Conservation (phyloP, 1,140 invertebrate genomes). For the Matsumurasca onukii region DNA sequence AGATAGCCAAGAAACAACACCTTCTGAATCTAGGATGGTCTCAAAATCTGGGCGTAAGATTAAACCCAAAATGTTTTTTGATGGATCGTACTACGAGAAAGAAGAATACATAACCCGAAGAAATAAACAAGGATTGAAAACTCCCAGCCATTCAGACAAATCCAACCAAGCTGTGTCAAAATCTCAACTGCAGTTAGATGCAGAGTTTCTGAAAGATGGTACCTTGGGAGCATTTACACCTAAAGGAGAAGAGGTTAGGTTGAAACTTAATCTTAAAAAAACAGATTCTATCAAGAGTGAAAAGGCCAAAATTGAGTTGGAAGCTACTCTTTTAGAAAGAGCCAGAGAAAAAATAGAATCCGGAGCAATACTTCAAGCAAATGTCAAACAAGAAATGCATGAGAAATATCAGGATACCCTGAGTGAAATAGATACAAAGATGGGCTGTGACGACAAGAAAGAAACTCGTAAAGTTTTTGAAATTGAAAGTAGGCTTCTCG, state of each 20-base stretch:
- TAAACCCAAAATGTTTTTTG: constrained; percentile 58
- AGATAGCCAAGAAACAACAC: constrained; percentile 1
- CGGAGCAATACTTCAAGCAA: constrained; percentile 59
- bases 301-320: constrained; percentile 58
- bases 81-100: constrained; percentile 32
- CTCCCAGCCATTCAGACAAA: background rate
- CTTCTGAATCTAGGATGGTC: constrained; percentile 53
- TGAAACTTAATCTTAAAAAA: constrained; percentile 47
- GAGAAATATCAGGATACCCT: constrained; percentile 19
- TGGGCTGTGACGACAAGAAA: constrained; percentile 34
- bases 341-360: constrained; percentile 60
- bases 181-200: background rate
- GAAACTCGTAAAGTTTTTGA: constrained; percentile 38
- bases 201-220: constrained; percentile 25
- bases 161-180: background rate
- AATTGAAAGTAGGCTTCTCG: constrained; percentile 67
- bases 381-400: constrained; percentile 52
- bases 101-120: constrained; percentile 27
- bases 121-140: constrained; percentile 7
- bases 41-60: constrained; percentile 75
- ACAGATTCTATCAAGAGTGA: constrained; percentile 52
- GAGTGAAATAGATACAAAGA: constrained; percentile 46
- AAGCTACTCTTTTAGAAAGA: constrained; percentile 57
- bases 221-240: constrained; percentile 29
- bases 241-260: constrained; percentile 28